A percentile compares a stretch with the other conserved stretches of the same genome.
Conservation (phyloP, 1,140 invertebrate genomes). For the Melanaphis sacchari region DNA sequence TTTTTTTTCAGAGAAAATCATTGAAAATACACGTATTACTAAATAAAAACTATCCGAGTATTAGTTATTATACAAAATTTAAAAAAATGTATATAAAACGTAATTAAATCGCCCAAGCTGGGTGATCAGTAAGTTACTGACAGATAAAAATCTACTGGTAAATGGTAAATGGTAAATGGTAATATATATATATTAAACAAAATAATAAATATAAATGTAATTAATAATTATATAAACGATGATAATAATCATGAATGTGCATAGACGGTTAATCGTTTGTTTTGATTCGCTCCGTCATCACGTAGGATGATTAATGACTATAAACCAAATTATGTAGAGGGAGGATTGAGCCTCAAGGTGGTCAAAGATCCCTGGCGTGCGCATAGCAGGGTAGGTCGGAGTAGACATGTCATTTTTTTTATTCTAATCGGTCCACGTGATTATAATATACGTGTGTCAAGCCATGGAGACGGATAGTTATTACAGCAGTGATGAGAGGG, state of each 20-base stretch:
- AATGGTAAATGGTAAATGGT: no score
- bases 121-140: no score
- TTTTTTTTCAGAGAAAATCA: background rate
- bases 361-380: background rate
- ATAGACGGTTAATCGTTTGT: constrained; percentile 11
- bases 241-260: background rate
- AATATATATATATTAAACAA: background rate
- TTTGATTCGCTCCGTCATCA: background rate
- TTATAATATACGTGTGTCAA: background rate
- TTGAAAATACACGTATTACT: background rate
- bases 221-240: background rate
- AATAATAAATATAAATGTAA: background rate
- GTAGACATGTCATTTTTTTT: background rate
- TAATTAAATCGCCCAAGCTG: background rate
- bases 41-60: background rate
- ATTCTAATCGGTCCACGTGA: background rate
- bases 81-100: background rate
- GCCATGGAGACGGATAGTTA: background rate
- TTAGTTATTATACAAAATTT: background rate
- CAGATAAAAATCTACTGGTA: background rate
- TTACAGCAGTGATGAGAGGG: background rate
- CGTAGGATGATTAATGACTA: constrained; percentile 19
- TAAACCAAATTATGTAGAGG: constrained; percentile 4
- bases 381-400: background rate
- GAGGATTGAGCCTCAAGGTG: background rate